A percentile compares a stretch with the other conserved stretches of the same genome.
Conservation (phyloP, 2,888 invertebrate genomes). For the Osedax frankpressi region DNA sequence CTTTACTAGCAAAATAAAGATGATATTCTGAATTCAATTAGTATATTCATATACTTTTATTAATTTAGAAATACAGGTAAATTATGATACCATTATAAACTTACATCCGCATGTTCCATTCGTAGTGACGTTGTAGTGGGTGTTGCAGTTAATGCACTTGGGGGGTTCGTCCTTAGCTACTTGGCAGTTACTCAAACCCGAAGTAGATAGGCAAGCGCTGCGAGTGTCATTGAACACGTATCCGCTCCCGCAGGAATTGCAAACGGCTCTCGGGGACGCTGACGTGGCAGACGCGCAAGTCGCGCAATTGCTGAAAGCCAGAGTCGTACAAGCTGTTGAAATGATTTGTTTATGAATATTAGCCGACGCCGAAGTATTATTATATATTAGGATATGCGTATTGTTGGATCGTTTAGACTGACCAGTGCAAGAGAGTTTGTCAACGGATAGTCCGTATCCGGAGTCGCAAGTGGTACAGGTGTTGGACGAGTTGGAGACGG, state of each 20-base stretch:
- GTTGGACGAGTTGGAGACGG: background rate
- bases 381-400: slow-evolving; percentile 1
- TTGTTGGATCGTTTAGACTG: background rate
- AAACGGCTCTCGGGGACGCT: background rate
- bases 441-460: background rate
- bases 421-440: background rate
- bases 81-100: background rate
- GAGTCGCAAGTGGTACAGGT: background rate
- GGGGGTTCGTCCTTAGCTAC: background rate
- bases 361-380: background rate
- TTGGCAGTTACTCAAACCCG: background rate
- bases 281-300: background rate
- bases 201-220: slow-evolving; percentile 2
- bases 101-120: slow-evolving; percentile 7
- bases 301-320: slow-evolving; percentile 6
- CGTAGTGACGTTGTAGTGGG: background rate
- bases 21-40: background rate
- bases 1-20: background rate
- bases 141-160: background rate
- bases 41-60: background rate
- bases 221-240: slow-evolving; percentile 6
- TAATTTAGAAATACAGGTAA: background rate
- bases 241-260: background rate
- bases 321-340: background rate
- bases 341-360: background rate